phyloP scores from a whole-genome alignment of 92 coral and sea anemone species.

The Ricordea florida region DNA sequence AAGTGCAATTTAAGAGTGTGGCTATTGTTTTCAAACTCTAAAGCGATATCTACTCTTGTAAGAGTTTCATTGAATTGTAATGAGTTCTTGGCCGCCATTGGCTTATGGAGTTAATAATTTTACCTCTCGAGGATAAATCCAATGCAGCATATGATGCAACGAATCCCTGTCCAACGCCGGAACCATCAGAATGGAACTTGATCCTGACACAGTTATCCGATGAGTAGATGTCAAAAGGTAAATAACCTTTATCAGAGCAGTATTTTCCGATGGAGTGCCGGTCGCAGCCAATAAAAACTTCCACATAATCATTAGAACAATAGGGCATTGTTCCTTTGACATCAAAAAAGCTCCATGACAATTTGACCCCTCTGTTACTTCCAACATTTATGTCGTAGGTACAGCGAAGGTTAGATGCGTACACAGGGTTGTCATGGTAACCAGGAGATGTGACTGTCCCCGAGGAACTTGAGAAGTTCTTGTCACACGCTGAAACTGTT shows the following conservation, averaged over 20 bases:
- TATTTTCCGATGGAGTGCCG: slow-evolving; percentile 58
- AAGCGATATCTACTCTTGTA: too few relatives aligned
- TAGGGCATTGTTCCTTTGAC: slow-evolving; percentile 69
- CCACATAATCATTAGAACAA: slow-evolving; percentile 66
- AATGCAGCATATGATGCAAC: slow-evolving; percentile 1
- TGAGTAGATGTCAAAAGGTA: slow-evolving; percentile 64
- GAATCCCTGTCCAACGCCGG: slow-evolving; percentile 59
- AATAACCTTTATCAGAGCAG: slow-evolving; percentile 57
- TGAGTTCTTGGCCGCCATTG: too few relatives aligned
- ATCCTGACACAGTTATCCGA: slow-evolving; percentile 61
- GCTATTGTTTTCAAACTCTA: too few relatives aligned
- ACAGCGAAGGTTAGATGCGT: slow-evolving; percentile 52
- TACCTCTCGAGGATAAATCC: neutral
- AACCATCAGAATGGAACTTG: slow-evolving; percentile 53
- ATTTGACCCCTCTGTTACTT: slow-evolving; percentile 22
- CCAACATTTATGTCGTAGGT: slow-evolving; percentile 42
- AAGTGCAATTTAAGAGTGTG: too few relatives aligned
- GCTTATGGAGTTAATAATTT: neutral
- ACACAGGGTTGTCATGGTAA: neutral
- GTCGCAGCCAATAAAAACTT: slow-evolving; percentile 67
- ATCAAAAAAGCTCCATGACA: slow-evolving; percentile 59
- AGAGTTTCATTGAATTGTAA: too few relatives aligned
- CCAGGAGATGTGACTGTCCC: slow-evolving; percentile 9
- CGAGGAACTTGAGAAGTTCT: neutral
- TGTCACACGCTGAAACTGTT: neutral